A percentile compares a stretch with the other conserved stretches of the same genome.
These are phyloP conservation scores for Dasysyrphus tricinctus DNA, from an alignment of 2,888 invertebrate species.

Conservation along the genomic window DNA sequence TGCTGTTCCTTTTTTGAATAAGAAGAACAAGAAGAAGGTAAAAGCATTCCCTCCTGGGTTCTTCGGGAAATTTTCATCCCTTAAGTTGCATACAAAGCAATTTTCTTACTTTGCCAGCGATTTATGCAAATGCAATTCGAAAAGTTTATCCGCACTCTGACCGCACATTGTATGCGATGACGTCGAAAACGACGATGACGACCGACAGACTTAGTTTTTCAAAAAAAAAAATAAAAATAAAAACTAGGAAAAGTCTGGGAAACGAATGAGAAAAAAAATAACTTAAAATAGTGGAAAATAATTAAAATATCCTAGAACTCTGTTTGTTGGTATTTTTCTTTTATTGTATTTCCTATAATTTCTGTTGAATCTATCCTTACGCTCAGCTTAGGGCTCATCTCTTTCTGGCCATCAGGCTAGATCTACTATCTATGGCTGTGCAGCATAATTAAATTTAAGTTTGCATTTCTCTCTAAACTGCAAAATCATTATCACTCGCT, in stretches of 20 bases:
- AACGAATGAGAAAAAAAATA: conserved; percentile 16
- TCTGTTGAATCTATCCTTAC: conserved; percentile 9
- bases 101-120: conserved; percentile 71
- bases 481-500: conserved; percentile 70
- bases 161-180: conserved; percentile 41
- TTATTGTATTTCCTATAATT: conserved; percentile 32
- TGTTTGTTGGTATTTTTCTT: conserved; percentile 40
- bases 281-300: conserved; percentile 64
- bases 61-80: conserved; percentile 28
- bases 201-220: conserved; percentile 20
- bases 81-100: conserved; percentile 68
- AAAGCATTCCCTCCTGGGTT: conserved; percentile 19
- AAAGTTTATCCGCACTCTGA: conserved; percentile 74
- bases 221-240: conserved; percentile 13
- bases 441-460: conserved; percentile 71
- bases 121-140: conserved; percentile 75
- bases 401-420: neutral
- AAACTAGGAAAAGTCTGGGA: neutral
- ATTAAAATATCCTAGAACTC: conserved; percentile 72
- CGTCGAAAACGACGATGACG: neutral
- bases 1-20: neutral
- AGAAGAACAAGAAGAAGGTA: conserved; percentile 4
- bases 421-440: conserved; percentile 31
- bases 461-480: conserved; percentile 75
- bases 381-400: conserved; percentile 1